Percentiles rank a stretch among this genome's conserved stretches.
Conservation (phyloP, 2,113 vertebrate genomes). For the Petaurus breviceps region DNA sequence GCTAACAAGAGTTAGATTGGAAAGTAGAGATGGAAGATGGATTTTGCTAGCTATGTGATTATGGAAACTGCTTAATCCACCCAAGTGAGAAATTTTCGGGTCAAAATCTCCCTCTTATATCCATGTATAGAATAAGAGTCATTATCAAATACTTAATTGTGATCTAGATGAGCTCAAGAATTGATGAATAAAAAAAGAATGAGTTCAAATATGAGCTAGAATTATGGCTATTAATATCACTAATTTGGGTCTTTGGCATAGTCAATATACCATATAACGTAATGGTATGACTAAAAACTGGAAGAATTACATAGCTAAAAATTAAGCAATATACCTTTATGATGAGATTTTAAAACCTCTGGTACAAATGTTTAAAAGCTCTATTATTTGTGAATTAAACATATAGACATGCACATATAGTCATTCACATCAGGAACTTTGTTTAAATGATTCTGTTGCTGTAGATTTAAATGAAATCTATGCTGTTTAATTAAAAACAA, state of each 20-base stretch:
- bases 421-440: slow-evolving; percentile 1
- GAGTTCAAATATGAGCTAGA: background rate
- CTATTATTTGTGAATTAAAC: slow-evolving; percentile 3
- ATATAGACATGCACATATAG: background rate
- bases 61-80: background rate
- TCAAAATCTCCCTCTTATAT: background rate
- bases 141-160: background rate
- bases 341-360: slow-evolving; percentile 5
- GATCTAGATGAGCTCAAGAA: background rate
- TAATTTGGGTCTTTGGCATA: background rate
- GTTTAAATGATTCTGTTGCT: background rate
- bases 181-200: background rate
- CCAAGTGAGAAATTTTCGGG: background rate
- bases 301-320: background rate
- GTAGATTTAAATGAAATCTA: slow-evolving; percentile 12
- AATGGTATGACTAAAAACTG: background rate
- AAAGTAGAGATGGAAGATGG: background rate
- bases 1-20: background rate
- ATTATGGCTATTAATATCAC: background rate
- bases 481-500: slow-evolving; percentile 20
- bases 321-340: background rate
- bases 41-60: background rate
- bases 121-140: background rate
- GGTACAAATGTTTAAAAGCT: background rate
- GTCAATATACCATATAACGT: background rate